Evolutionary conservation across 2,113 vertebrate genomes (phyloP).

Genomic region (Tupaia tana): DNA sequence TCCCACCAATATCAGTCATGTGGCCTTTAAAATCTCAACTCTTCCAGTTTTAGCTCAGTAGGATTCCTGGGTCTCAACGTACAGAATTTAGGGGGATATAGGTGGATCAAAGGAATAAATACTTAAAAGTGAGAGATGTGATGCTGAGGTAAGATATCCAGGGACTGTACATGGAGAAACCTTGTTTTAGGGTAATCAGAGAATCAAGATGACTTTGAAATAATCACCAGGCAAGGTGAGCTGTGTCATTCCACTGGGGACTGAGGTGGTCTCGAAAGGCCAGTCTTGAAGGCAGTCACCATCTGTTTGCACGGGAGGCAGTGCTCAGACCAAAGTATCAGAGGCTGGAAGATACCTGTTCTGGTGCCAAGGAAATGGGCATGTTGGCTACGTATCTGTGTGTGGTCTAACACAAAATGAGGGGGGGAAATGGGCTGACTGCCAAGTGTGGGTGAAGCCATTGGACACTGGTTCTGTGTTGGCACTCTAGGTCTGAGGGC

Average conservation of each 20-base stretch:
- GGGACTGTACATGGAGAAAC: neutral
- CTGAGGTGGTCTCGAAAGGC: neutral
- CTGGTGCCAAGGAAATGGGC: neutral
- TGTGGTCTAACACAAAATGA: neutral
- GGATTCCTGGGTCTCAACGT: neutral
- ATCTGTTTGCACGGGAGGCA: neutral
- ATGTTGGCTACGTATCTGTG: neutral
- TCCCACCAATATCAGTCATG: neutral
- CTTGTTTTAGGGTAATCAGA: neutral
- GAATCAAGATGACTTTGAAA: neutral
- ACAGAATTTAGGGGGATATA: neutral
- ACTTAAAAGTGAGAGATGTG: neutral
- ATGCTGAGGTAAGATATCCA: neutral
- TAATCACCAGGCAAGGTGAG: neutral
- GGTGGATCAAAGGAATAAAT: neutral
- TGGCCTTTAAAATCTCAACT: neutral
- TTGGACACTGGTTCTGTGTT: neutral
- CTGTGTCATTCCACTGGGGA: neutral
- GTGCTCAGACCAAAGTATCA: neutral
- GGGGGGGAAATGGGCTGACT: neutral
- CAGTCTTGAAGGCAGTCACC: neutral
- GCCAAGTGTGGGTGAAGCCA: neutral
- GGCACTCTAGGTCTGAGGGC: neutral
- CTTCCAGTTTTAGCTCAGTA: neutral
- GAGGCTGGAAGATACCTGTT: neutral